Base-by-base conservation (phyloP, 2,888 invertebrate species). In the Allolobophora icterica region DNA sequence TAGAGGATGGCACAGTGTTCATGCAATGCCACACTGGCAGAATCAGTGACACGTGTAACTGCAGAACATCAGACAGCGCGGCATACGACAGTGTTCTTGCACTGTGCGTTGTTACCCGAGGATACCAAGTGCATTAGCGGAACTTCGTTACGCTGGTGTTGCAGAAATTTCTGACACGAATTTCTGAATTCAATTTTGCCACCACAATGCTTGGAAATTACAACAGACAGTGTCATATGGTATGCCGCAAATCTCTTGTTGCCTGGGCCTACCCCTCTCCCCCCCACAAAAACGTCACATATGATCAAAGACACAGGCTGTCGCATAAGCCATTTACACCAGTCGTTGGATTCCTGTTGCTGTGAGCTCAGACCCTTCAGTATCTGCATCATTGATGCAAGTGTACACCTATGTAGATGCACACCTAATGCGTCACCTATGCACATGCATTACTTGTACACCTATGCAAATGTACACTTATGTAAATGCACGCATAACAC, bases 41-140 rank as follows among this genome's bases (percentile, higher is more conserved):
- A 71, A 71, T 71, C 71, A 71, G 71, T 71, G 71, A 71, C 71
- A 71, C 71, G 71, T 71, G 71, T 71, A 71, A 71, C 71, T n/a
- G 71, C 71, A 71, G 11, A 71, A 71, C 71, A 71, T 71, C 71
- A 71, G 71, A 71, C 71, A 71, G 30, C n/a, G 71, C 71, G n/a
- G n/a, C 11, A n/a, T 13, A 8, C 30, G 71, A 30, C 30, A n/a
- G n/a, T 71, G n/a, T 71, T 17, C 71, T 71, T 11, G 71, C 71
- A n/a, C 30, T n/a, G 71, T 71, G 71, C n/a, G 30, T 71, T 45
- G 17, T 45, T 71, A 71, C 71, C 71, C 71, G 71, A 71, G 71
- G 71, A n/a, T 17, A 71, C n/a, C 71, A 71, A 71, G 71, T 71
- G 71, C 71, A 71, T 71, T 71, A 71, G 71, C n/a, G 71, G 8